Percentiles rank a stretch among this genome's conserved stretches.
These are phyloP conservation scores for Todiramphus chloris DNA, from an alignment of 2,113 vertebrate species.

Conservation along the genomic window DNA sequence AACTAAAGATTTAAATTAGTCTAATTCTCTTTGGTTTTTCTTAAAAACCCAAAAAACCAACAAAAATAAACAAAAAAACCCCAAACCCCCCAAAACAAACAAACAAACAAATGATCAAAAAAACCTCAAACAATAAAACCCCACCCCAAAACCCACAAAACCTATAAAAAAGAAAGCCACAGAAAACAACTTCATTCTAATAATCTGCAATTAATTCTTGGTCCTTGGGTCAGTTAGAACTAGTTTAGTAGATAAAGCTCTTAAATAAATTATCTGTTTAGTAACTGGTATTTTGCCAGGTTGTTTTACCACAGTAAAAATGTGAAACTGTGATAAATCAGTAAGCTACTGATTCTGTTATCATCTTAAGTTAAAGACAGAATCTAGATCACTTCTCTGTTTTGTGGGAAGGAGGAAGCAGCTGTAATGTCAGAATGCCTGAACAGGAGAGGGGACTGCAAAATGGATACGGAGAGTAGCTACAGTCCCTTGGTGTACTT, in stretches of 20 bases:
- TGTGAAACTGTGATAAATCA: background rate
- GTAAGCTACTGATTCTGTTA: constrained; percentile 19
- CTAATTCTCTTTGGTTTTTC: constrained; percentile 56
- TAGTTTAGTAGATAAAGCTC: constrained; percentile 48
- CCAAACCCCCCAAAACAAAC: no score
- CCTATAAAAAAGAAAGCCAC: background rate
- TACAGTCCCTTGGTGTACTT: background rate
- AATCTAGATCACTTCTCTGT: background rate
- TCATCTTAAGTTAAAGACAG: constrained; percentile 5
- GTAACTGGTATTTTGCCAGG: constrained; percentile 37
- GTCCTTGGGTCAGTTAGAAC: constrained; percentile 62
- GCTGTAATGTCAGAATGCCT: background rate
- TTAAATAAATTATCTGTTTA: constrained; percentile 33
- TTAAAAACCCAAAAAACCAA: background rate
- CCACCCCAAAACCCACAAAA: background rate
- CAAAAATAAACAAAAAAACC: background rate
- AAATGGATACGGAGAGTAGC: background rate
- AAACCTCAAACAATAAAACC: background rate
- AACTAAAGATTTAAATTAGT: constrained; percentile 71
- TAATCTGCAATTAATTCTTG: constrained; percentile 77
- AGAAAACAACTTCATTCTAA: constrained; percentile 54
- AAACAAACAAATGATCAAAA: no score
- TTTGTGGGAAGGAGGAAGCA: background rate
- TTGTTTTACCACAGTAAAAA: constrained; percentile 48
- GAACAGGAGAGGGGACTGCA: background rate